Percentiles rank a stretch among this genome's conserved stretches.
Evolutionary conservation across 2,797 vertebrate genomes (phyloP).

Genomic region (Apogon talboti): DNA sequence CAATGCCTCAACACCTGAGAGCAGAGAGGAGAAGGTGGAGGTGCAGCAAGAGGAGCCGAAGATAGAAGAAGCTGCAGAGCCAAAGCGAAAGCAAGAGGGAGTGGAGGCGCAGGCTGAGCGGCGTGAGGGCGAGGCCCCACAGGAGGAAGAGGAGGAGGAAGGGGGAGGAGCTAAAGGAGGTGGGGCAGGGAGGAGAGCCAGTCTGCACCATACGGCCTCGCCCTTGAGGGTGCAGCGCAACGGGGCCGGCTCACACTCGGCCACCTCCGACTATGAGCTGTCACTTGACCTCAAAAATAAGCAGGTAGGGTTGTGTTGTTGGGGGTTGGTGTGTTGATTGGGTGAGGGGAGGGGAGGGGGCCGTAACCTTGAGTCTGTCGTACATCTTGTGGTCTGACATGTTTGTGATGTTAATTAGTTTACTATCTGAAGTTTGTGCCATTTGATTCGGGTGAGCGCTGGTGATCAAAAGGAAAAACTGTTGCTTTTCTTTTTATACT

Average conservation of each 20-base stretch:
- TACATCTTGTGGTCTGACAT: conserved; percentile 69
- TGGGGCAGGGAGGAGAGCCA: conserved; percentile 88
- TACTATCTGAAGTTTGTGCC: conserved; percentile 50
- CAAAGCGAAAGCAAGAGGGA: conserved; percentile 56
- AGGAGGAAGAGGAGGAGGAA: conserved; percentile 69
- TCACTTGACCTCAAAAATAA: conserved; percentile 99
- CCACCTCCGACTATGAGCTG: conserved; percentile 96
- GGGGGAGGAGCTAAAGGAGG: conserved; percentile 81
- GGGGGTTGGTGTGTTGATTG: conserved; percentile 62
- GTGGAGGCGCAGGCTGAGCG: conserved; percentile 40
- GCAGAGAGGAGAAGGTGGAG: conserved; percentile 40
- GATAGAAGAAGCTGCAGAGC: conserved; percentile 49
- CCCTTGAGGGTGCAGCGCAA: conserved; percentile 93
- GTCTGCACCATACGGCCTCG: conserved; percentile 92
- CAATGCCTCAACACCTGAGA: conserved; percentile 29
- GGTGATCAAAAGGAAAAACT: conserved; percentile 22
- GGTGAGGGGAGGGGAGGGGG: conserved; percentile 34
- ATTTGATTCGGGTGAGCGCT: conserved; percentile 28
- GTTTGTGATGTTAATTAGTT: conserved; percentile 46
- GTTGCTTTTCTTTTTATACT: conserved; percentile 6
- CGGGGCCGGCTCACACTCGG: conserved; percentile 91
- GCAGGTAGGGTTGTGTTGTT: conserved; percentile 90
- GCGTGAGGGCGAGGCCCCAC: conserved; percentile 33
- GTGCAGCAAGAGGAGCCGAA: conserved; percentile 52
- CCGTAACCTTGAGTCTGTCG: conserved; percentile 56